Evolutionary conservation across 2,113 vertebrate genomes (phyloP).

Genomic region (Eclectus roratus): DNA sequence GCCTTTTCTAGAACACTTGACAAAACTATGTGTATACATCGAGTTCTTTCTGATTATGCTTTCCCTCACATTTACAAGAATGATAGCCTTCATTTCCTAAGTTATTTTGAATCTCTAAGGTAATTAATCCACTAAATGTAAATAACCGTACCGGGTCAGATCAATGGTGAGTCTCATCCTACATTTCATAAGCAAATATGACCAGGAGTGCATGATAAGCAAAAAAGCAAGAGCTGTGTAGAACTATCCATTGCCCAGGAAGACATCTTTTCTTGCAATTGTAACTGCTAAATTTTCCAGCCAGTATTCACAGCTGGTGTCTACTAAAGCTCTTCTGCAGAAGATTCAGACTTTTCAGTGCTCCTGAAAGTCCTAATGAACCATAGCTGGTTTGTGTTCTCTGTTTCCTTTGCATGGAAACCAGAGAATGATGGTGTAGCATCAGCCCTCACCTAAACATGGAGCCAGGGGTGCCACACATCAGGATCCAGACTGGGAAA

Average conservation of each 20-base stretch:
- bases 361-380: neutral
- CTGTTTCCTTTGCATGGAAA: neutral
- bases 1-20: neutral
- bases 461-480: neutral
- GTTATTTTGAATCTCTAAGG: neutral
- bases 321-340: neutral
- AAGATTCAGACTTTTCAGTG: neutral
- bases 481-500: neutral
- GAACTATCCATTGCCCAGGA: neutral
- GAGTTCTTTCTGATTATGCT: neutral
- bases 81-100: neutral
- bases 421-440: neutral
- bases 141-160: neutral
- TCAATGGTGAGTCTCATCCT: neutral
- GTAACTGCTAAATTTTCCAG: neutral
- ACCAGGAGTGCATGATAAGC: neutral
- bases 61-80: neutral
- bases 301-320: neutral
- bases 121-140: neutral
- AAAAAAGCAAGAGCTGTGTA: neutral
- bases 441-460: neutral
- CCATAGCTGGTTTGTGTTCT: rapidly evolving
- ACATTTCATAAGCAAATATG: neutral
- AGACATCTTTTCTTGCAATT: neutral
- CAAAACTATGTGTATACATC: neutral